Evolutionary conservation across 2,888 invertebrate species (phyloP).

Genomic region (Orthonevra nobilis): DNA sequence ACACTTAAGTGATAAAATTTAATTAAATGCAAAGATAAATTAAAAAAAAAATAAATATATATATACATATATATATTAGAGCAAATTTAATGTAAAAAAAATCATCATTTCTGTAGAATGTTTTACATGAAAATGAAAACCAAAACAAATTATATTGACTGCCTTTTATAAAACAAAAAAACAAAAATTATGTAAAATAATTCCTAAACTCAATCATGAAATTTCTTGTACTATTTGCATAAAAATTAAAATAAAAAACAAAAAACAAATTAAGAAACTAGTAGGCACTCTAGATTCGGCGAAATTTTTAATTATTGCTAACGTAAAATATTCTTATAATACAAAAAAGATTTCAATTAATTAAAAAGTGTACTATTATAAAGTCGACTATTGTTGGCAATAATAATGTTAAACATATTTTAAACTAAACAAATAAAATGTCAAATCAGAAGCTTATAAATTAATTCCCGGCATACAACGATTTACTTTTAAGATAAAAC

Average conservation of each 20-base stretch:
- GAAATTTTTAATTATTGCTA: slow-evolving; percentile 48
- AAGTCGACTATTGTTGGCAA: slow-evolving; percentile 51
- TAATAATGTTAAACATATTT: slow-evolving; percentile 12
- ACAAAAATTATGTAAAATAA: slow-evolving; percentile 24
- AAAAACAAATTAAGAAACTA: slow-evolving; percentile 3
- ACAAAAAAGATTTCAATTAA: slow-evolving; percentile 1
- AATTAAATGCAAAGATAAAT: slow-evolving; percentile 59
- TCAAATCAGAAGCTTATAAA: slow-evolving; percentile 26
- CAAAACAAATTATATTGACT: slow-evolving; percentile 67
- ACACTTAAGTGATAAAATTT: slow-evolving; percentile 67
- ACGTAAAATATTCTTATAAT: slow-evolving; percentile 51
- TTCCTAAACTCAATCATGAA: slow-evolving; percentile 63
- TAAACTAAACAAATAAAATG: slow-evolving; percentile 1
- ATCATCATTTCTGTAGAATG: slow-evolving; percentile 59
- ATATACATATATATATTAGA: slow-evolving; percentile 53
- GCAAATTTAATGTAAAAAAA: slow-evolving; percentile 39
- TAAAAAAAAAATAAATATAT: too few relatives aligned
- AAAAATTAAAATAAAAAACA: neutral
- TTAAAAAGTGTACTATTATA: slow-evolving; percentile 29
- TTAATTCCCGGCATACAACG: slow-evolving; percentile 65
- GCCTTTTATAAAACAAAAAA: slow-evolving; percentile 59
- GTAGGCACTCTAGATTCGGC: slow-evolving; percentile 61
- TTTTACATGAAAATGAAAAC: slow-evolving; percentile 50
- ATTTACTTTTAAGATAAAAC: slow-evolving; percentile 64
- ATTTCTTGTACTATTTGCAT: slow-evolving; percentile 64